Percentiles rank a stretch among this genome's conserved stretches.
Conservation (phyloP, 2,888 invertebrate species). For the Electrophaes corylata region DNA sequence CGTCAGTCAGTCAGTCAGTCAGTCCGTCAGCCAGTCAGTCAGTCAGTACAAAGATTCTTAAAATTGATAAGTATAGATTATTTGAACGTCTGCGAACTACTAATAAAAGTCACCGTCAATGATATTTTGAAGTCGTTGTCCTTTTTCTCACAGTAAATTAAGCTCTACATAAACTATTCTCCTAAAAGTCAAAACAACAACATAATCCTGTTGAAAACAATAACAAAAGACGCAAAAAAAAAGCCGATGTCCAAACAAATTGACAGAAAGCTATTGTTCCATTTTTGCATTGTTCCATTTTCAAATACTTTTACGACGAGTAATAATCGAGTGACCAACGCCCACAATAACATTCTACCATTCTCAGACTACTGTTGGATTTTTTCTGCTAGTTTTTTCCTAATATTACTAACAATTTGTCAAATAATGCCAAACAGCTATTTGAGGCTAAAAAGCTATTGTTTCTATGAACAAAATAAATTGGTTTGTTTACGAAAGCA, state of each 20-base stretch:
- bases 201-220: conserved; percentile 24
- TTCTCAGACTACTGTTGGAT: conserved; percentile 11
- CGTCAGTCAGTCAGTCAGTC: too few relatives aligned
- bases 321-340: conserved; percentile 47
- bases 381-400: conserved; percentile 27
- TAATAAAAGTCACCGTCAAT: too few relatives aligned
- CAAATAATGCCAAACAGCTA: background rate
- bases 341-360: conserved; percentile 29
- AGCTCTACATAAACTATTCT: background rate
- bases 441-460: background rate
- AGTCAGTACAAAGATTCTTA: too few relatives aligned
- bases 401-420: conserved; percentile 1
- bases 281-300: conserved; percentile 22
- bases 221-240: conserved; percentile 33
- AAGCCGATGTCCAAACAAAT: conserved; percentile 48
- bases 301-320: conserved; percentile 29
- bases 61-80: too few relatives aligned
- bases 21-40: too few relatives aligned
- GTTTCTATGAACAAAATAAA: background rate
- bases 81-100: too few relatives aligned
- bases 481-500: too few relatives aligned
- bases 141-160: background rate
- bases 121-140: too few relatives aligned
- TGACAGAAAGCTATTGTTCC: conserved; percentile 15
- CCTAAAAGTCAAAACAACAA: conserved; percentile 27